A percentile compares a stretch with the other conserved stretches of the same genome.
phyloP scores from a whole-genome alignment of 2,113 vertebrate genomes.

The Mobula hypostoma region DNA sequence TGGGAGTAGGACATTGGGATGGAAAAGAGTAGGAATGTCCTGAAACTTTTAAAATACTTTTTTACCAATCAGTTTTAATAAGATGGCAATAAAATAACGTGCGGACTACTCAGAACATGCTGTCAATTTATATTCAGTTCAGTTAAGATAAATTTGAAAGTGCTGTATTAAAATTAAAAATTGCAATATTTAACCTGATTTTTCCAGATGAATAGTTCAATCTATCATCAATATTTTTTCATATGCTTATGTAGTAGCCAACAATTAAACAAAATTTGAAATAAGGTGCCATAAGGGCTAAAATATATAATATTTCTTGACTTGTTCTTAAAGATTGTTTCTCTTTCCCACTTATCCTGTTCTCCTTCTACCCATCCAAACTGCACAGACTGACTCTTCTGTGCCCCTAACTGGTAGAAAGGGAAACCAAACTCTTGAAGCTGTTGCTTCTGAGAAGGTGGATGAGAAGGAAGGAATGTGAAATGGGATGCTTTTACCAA shows the following conservation, averaged over 20 bases:
- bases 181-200: background rate
- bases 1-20: background rate
- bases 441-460: background rate
- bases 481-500: background rate
- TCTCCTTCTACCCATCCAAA: slow-evolving; percentile 40
- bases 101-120: background rate
- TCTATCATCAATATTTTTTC: background rate
- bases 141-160: background rate
- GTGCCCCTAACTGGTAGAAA: background rate
- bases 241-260: background rate
- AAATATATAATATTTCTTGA: slow-evolving; percentile 1
- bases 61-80: background rate
- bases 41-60: background rate
- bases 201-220: background rate
- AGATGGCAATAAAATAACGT: background rate
- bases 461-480: background rate
- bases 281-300: background rate
- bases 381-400: background rate
- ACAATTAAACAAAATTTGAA: slow-evolving; percentile 2
- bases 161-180: background rate
- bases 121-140: background rate
- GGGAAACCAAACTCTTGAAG: background rate
- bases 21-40: background rate
- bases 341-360: background rate
- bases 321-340: background rate